Percentiles rank a stretch among this genome's conserved stretches.
Evolutionary conservation across 2,113 vertebrate genomes (phyloP).

Genomic region (Pristiophorus japonicus): DNA sequence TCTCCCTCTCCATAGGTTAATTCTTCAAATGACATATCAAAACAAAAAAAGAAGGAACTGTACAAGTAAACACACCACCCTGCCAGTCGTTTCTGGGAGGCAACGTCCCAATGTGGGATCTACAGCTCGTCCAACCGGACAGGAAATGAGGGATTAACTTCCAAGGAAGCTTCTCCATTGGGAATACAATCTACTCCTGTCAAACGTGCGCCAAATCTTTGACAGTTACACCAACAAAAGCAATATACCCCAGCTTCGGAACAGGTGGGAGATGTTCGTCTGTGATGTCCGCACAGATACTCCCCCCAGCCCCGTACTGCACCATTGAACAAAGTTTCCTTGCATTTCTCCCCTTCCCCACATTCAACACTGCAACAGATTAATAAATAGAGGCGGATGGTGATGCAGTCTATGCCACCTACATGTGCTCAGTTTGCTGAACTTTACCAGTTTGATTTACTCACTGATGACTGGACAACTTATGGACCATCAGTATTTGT

Average conservation of each 20-base stretch:
- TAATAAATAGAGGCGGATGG: not conserved
- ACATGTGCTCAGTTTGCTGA: not conserved
- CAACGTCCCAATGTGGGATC: not conserved
- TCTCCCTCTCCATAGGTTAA: not conserved
- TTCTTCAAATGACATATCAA: not conserved
- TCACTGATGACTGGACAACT: not conserved
- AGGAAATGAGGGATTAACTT: not conserved
- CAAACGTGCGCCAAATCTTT: not conserved
- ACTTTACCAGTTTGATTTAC: not conserved
- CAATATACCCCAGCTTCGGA: not conserved
- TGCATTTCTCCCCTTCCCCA: not conserved
- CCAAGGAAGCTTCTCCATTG: not conserved
- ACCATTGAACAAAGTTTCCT: not conserved
- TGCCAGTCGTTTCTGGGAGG: not conserved
- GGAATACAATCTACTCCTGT: not conserved
- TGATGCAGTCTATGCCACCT: not conserved
- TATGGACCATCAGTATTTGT: not conserved
- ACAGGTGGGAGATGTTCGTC: not conserved
- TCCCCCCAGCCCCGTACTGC: not conserved
- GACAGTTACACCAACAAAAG: not conserved
- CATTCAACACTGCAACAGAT: not conserved
- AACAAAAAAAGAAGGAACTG: not conserved
- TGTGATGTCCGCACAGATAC: not conserved
- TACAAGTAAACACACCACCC: not conserved
- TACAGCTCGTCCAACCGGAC: not conserved